Evolutionary conservation across 2,113 vertebrate genomes (phyloP).

Genomic region (Phyllostomus discolor): DNA sequence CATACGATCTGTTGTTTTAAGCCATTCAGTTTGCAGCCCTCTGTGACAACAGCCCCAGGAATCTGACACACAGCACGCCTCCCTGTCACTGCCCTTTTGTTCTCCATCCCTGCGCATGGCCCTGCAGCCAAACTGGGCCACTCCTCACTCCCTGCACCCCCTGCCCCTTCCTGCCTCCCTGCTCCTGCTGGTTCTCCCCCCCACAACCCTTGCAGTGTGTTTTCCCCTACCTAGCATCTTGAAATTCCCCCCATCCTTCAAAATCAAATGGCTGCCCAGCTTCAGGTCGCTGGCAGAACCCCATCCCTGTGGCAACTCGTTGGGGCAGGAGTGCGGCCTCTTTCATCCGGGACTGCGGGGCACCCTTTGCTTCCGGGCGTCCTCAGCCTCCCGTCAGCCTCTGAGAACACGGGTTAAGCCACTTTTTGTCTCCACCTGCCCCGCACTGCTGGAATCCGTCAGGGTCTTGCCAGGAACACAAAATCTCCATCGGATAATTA

Average conservation of each 20-base stretch:
- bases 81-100: too few species aligned
- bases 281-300: not conserved
- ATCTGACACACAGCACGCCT: too few species aligned
- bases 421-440: not conserved
- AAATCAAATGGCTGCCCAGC: not conserved
- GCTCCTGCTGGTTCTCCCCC: not conserved
- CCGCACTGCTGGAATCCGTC: not conserved
- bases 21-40: too few species aligned
- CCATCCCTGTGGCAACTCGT: rapidly evolving
- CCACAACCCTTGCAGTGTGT: not conserved
- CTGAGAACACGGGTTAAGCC: not conserved
- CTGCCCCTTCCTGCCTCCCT: rapidly evolving
- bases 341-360: rapidly evolving
- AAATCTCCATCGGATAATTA: not conserved
- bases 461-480: not conserved
- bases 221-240: not conserved
- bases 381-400: not conserved
- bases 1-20: too few species aligned
- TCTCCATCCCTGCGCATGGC: rapidly evolving
- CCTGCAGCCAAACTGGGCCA: rapidly evolving
- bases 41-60: not conserved
- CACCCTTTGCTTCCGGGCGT: rapidly evolving
- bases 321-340: not conserved
- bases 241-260: not conserved
- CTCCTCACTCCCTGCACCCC: rapidly evolving